Evolutionary conservation across 1,140 invertebrate genomes (phyloP), one percentile per base, ranked within the genome.

Genomic region (Vanessa atalanta): DNA sequence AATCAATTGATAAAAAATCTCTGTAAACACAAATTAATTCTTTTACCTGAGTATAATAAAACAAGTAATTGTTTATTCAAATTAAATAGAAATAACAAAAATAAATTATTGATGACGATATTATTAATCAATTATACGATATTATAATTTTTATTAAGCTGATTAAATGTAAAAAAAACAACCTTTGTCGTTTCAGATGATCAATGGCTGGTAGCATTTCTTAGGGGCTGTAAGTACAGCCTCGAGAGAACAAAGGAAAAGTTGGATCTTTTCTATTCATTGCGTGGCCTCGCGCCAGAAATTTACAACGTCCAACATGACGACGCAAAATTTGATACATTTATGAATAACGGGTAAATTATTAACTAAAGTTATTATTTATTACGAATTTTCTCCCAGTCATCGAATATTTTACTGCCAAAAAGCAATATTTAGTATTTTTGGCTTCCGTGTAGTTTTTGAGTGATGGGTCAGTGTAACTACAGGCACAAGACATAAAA

Each of bases 211-310:
- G 82, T 95, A 51, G 89, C 92, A 7, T 95, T 95, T 80, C 88
- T 96, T 12, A 90, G 95, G 14, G 94, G 95, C 2, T 95, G 95
- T 79, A 95, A 96, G 74, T 95, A 94, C 81, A 96, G 95, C 78
- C 86, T 96, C 82, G 94, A 95, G 83, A 90, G 93, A 73, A 94
- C 94, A 0, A 96, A 96, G 83, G 88, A 94, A 72, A 95, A 95
- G 80, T 79, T 96, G n/a, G 95, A 95, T 86, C 86, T 94, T 63
- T 95, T 93, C 81, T 95, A 95, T 79, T 94, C 95, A 0, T 79
- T 95, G 14, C 90, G 94, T 60, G 87, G 88, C 5, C 85, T 93
- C 16, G 88, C 94, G 16, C 95, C 95, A 0, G 95, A 96, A 75
- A 79, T 93, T 1, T 88, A 76, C 47, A 67, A 55, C 0, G 66